Evolutionary conservation across 2,797 vertebrate species (phyloP).

Genomic region (Corythornis leucogaster): DNA sequence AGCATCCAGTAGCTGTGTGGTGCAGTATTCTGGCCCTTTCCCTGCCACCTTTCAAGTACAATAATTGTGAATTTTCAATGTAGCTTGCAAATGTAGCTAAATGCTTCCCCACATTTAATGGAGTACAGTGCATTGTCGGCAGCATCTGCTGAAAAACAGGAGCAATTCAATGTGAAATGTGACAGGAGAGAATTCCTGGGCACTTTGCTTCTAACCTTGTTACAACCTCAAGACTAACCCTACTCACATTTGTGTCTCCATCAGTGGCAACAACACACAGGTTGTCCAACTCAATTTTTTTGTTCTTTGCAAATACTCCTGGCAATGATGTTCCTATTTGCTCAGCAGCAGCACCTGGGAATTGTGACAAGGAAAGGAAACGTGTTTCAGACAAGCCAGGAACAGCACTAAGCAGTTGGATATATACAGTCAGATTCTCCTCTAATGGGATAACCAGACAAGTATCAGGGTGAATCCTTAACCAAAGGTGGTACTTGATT

Average conservation of each 20-base stretch:
- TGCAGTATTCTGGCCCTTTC: background rate
- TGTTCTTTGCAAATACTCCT: slow-evolving; percentile 57
- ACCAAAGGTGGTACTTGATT: background rate
- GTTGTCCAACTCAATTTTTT: slow-evolving; percentile 63
- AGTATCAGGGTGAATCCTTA: slow-evolving; percentile 24
- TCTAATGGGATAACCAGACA: slow-evolving; percentile 12
- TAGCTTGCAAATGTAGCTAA: slow-evolving; percentile 52
- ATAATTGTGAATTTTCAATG: slow-evolving; percentile 12
- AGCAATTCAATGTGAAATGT: slow-evolving; percentile 47
- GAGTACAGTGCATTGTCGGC: slow-evolving; percentile 22
- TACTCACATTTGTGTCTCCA: slow-evolving; percentile 30
- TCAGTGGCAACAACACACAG: slow-evolving; percentile 44
- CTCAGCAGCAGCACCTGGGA: slow-evolving; percentile 67
- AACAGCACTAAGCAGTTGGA: slow-evolving; percentile 36
- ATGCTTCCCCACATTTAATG: slow-evolving; percentile 10
- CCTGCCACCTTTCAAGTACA: background rate
- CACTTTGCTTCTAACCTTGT: slow-evolving; percentile 68
- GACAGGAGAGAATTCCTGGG: slow-evolving; percentile 56
- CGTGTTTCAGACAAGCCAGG: slow-evolving; percentile 41
- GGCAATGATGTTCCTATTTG: slow-evolving; percentile 61
- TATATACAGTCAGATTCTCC: slow-evolving; percentile 4
- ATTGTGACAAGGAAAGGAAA: slow-evolving; percentile 64
- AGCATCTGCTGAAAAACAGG: slow-evolving; percentile 30
- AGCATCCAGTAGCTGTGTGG: background rate
- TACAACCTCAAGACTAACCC: slow-evolving; percentile 32